Base-by-base conservation (phyloP, 2,797 vertebrate genomes). In the Catostomus latipinnis region DNA sequence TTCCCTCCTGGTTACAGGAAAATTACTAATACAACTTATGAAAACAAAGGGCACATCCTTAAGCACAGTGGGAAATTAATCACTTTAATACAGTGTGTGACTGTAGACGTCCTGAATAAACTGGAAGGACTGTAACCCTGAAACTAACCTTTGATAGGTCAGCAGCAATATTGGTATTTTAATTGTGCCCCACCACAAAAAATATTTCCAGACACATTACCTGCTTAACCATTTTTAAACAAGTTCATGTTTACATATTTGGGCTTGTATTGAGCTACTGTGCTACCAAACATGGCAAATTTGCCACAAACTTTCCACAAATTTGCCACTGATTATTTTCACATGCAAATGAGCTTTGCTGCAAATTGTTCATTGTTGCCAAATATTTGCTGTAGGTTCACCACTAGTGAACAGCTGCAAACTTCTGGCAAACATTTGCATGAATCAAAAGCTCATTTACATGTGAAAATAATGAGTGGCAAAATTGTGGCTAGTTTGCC, bases 161-260 rank as follows among this genome's bases (percentile, higher is more conserved):
- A 78, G 62, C 75, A 69, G 54, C 48, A 78, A 73, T 53, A 18
- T 53, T 13, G 54, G 2, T 73, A n/a, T 34, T 18, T 70, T 50
- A 2, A 52, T 70, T 69, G 49, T 65, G 43, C n/a, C 45, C 43
- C 13, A 70, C 45, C 14, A 16, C 8, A 69, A 73, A 53, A 71
- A 6, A 69, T 50, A 6, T 74, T 77, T 57, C 14, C 61, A 60
- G 48, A 83, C 57, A 69, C 43, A 13, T 77, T 49, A 72, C 71
- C 66, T 63, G 22, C n/a, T 67, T 58, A 54, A 71, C 58, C 71
- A 57, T 63, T 81, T 83, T 73, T 71, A 83, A 69, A 81, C 81
- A 81, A 80, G 72, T 74, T 77, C 73, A 83, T 74, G 60, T 60
- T 60, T 34, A 46, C 34, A 74, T 68, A 62, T 77, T 73, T 50